phyloP scores from a whole-genome alignment of 2,797 vertebrate species.

The Siniperca obscura region DNA sequence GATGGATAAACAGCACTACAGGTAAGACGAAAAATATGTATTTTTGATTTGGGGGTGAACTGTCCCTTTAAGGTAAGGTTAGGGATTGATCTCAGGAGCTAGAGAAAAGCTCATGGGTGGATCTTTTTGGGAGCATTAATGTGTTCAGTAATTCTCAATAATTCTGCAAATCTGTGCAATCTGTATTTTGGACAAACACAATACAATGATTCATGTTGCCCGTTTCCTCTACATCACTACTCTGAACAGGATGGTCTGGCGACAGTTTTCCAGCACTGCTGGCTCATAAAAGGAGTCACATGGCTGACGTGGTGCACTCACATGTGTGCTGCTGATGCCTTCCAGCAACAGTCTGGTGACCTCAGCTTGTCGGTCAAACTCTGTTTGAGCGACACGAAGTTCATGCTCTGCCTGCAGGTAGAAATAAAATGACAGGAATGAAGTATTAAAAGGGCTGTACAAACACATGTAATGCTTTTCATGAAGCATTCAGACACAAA shows the following conservation, averaged over 20 bases:
- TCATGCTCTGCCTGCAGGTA: conserved; percentile 91
- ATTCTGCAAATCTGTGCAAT: not conserved
- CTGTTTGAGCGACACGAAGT: conserved; percentile 93
- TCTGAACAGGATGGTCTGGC: rapidly evolving
- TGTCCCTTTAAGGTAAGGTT: too few species aligned
- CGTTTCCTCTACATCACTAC: rapidly evolving
- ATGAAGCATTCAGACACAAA: not conserved
- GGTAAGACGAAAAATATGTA: too few species aligned
- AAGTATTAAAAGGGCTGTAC: not conserved
- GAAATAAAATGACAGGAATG: not conserved
- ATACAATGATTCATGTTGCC: not conserved
- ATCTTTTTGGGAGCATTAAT: not conserved
- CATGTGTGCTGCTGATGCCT: conserved; percentile 97
- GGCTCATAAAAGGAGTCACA: not conserved
- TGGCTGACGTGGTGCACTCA: conserved; percentile 76
- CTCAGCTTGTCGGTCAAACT: conserved; percentile 96
- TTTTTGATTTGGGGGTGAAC: too few species aligned
- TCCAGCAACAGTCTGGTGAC: conserved; percentile 95
- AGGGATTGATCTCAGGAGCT: too few species aligned
- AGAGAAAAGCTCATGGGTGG: not conserved
- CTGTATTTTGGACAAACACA: not conserved
- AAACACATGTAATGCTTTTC: rapidly evolving
- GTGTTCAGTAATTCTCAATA: not conserved
- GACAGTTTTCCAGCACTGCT: not conserved
- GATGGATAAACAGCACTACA: too few species aligned